Base-by-base conservation (phyloP, 2,888 invertebrate species). In the Drosophila conformis region DNA sequence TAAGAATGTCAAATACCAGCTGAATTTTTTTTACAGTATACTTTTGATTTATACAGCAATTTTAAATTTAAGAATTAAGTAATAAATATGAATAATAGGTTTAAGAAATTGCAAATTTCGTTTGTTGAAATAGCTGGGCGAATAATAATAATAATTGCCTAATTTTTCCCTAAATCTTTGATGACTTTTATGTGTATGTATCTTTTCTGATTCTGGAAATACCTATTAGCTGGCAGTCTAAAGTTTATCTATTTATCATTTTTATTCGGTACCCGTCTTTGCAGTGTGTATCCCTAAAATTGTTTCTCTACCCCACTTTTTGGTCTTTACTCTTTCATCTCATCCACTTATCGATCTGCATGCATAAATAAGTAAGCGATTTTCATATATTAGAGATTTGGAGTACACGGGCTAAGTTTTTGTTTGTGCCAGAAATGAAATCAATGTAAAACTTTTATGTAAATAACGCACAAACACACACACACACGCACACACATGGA, bases 381-480 rank as follows among this genome's bases (percentile, higher is more conserved):
- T 69, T 71, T 71, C 54, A 69, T 67, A 69, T 69, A 38, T 56
- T 38, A 7, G 11, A 69, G 61, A 40, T 71, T 51, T 42, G 11
- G 15, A 53, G 62, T 59, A 51, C 15, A 18, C 31, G 52, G 67
- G 18, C 33, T 36, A 35, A 52, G 52, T 59, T 67, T 69, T 69
- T 72, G 68, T 63, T 72, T 29, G n/a, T 31, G 48, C 59, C 65
- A 61, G 67, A 35, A 65, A 21, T 67, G 52, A 76, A 83, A 79
- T 81, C 56, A 78, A 74, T 83, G 73, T 63, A 69, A 29, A 77
- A 68, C 58, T 70, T 84, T 69, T 75, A 70, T 83, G 79, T 75
- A 86, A 75, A 81, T 80, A 78, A 58, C 38, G 48, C 31, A 54
- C 31, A 56, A 53, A 68, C n/a, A 51, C 27, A 57, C 51, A 54